Evolutionary conservation across 2,797 vertebrate genomes (phyloP).

Genomic region (Coreius guichenoti): DNA sequence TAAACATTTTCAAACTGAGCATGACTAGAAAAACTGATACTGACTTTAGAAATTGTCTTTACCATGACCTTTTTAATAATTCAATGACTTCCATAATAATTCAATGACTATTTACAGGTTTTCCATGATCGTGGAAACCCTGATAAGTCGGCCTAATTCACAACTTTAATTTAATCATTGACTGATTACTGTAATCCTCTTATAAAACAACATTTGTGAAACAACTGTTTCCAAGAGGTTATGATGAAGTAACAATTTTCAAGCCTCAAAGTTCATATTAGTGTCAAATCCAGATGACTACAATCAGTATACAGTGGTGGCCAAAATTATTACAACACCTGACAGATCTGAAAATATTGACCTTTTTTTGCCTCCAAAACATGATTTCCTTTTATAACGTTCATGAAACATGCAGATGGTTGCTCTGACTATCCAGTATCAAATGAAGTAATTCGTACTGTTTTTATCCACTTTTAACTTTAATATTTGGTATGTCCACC

Average conservation of each 20-base stretch:
- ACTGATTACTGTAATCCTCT: not conserved
- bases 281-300: not conserved
- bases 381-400: no score
- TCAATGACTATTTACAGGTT: not conserved
- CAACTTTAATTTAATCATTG: not conserved
- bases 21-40: not conserved
- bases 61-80: not conserved
- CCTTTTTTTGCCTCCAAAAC: no score
- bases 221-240: not conserved
- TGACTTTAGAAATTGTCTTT: not conserved
- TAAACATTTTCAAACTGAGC: not conserved
- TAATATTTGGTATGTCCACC: no score
- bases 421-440: no score
- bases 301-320: not conserved
- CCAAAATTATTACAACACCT: no score
- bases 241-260: not conserved
- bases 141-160: not conserved
- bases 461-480: no score
- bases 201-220: not conserved
- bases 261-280: not conserved
- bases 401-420: no score
- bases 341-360: no score
- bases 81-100: not conserved
- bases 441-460: no score
- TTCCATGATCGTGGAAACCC: not conserved